A percentile compares a stretch with the other conserved stretches of the same genome.
Conservation (phyloP, 2,888 invertebrate genomes). For the Agriotes lineatus region DNA sequence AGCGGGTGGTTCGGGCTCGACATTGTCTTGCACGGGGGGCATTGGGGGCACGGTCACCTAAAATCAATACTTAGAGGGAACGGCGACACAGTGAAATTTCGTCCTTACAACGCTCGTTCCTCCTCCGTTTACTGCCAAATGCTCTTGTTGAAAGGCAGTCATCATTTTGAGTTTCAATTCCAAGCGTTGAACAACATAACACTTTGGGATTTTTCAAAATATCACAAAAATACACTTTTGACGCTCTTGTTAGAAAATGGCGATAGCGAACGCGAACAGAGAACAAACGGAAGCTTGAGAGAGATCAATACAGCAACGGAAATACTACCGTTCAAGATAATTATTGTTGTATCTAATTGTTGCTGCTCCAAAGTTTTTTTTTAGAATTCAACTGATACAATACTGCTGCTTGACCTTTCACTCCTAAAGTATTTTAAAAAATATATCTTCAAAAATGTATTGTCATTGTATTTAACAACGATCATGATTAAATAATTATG, state of each 20-base stretch:
- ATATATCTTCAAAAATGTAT: no score
- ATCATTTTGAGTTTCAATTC: constrained; percentile 56
- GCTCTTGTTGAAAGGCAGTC: constrained; percentile 62
- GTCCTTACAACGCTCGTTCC: constrained; percentile 39
- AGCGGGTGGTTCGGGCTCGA: constrained; percentile 59
- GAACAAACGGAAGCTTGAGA: not conserved
- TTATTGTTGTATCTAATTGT: not conserved
- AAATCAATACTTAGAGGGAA: constrained; percentile 19
- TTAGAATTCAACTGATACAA: not conserved
- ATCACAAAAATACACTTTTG: not conserved
- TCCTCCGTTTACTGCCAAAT: constrained; percentile 48
- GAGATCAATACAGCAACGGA: not conserved
- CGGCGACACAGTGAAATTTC: not conserved
- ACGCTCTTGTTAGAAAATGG: not conserved
- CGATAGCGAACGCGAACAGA: not conserved
- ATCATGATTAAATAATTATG: no score
- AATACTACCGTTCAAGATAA: not conserved
- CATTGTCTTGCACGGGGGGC: constrained; percentile 25
- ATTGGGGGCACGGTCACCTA: constrained; percentile 15
- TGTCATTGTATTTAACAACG: no score
- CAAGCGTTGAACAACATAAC: constrained; percentile 2
- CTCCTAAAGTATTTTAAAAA: no score
- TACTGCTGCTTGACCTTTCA: no score
- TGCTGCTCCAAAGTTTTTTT: not conserved
- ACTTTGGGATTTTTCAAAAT: not conserved